Evolutionary conservation across 2,113 vertebrate species (phyloP).

Genomic region (Bombycilla garrulus): DNA sequence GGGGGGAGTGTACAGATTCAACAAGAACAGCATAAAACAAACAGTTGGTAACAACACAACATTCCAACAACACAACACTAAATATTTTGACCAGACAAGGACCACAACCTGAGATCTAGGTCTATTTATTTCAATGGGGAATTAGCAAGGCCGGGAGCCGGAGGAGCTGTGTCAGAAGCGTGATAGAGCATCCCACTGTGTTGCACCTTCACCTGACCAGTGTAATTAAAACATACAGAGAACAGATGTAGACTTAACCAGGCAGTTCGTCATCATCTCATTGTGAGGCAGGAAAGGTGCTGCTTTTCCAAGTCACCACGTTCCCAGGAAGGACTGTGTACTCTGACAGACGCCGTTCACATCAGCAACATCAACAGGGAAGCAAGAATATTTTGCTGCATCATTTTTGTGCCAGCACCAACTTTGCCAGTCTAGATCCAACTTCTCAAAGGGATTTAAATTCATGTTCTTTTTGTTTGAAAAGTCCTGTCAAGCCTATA

Average conservation of each 20-base stretch:
- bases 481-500: neutral
- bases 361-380: neutral
- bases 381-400: neutral
- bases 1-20: too few relatives aligned
- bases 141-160: neutral
- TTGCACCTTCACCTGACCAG: neutral
- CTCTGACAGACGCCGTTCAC: neutral
- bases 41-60: too few relatives aligned
- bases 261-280: neutral
- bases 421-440: neutral
- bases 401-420: neutral
- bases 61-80: too few relatives aligned
- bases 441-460: neutral
- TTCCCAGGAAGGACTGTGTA: neutral
- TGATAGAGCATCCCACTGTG: neutral
- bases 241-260: neutral
- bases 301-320: neutral
- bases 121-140: too few relatives aligned
- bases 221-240: neutral
- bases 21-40: too few relatives aligned
- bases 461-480: neutral
- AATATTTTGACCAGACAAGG: too few relatives aligned
- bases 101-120: too few relatives aligned
- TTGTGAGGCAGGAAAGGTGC: neutral
- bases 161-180: neutral